Conservation (phyloP, 2,797 vertebrate species). For the Mallotus villosus region DNA sequence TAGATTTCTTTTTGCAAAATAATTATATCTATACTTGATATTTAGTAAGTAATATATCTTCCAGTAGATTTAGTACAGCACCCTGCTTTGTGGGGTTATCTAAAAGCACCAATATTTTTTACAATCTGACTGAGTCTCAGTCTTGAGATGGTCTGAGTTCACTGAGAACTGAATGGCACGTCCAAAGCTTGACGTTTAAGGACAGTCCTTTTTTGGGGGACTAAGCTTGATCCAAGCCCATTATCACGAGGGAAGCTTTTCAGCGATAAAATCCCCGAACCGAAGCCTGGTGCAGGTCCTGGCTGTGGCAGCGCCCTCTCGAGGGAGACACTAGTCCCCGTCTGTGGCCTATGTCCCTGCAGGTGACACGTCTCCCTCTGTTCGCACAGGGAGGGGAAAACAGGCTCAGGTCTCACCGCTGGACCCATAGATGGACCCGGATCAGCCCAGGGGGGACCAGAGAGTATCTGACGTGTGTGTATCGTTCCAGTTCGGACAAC, state of each 20-base stretch:
- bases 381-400: neutral
- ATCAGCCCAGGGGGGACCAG: neutral
- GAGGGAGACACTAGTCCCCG: neutral
- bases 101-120: conserved; percentile 70
- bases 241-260: conserved; percentile 51
- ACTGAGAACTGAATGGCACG: conserved; percentile 65
- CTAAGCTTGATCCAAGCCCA: conserved; percentile 38
- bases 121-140: conserved; percentile 71
- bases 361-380: neutral
- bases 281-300: conserved; percentile 45
- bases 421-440: neutral
- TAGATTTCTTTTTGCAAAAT: conserved; percentile 82
- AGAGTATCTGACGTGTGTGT: neutral
- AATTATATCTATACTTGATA: conserved; percentile 78
- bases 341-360: neutral
- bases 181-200: conserved; percentile 47
- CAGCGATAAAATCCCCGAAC: conserved; percentile 39
- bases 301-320: conserved; percentile 22
- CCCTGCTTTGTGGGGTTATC: conserved; percentile 66
- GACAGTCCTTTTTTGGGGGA: conserved; percentile 53
- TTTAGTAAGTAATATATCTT: conserved; percentile 72
- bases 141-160: conserved; percentile 64
- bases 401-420: neutral
- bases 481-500: neutral
- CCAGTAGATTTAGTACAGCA: conserved; percentile 71